Evolutionary conservation across 2,113 vertebrate species (phyloP).

Genomic region (Tachuris rubrigastra): DNA sequence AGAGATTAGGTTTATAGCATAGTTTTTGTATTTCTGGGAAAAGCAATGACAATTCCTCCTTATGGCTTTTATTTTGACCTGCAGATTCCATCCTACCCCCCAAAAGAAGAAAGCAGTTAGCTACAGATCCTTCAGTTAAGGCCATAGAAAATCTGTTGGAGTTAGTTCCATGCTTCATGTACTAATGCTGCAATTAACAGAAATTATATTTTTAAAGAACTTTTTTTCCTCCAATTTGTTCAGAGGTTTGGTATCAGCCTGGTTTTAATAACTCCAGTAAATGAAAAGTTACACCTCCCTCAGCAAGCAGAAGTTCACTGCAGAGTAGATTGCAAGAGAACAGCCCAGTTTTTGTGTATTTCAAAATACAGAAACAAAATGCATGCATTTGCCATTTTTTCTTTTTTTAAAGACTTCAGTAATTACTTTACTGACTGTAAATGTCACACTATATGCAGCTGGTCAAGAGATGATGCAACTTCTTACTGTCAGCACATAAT

Average conservation of each 20-base stretch:
- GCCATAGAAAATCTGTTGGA: not conserved
- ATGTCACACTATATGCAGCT: not conserved
- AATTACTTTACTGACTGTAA: not conserved
- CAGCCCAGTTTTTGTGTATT: not conserved
- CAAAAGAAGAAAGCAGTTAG: not conserved
- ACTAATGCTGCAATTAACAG: not conserved
- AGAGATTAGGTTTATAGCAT: not conserved
- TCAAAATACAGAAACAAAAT: not conserved
- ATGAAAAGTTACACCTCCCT: not conserved
- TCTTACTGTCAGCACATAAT: not conserved
- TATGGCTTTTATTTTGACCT: not conserved
- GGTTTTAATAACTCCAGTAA: not conserved
- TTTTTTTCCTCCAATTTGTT: not conserved
- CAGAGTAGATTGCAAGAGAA: not conserved
- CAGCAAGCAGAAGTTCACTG: not conserved
- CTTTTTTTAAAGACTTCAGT: not conserved
- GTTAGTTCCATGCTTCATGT: not conserved
- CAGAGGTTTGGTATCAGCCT: not conserved
- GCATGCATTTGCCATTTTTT: not conserved
- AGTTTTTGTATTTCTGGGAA: not conserved
- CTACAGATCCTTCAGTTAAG: not conserved
- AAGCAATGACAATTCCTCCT: not conserved
- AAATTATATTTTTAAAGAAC: not conserved
- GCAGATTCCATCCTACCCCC: not conserved
- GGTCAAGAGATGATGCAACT: not conserved